Percentiles rank a stretch among this genome's conserved stretches.
Conservation (phyloP, 2,113 vertebrate species). For the Podarcis raffonei region DNA sequence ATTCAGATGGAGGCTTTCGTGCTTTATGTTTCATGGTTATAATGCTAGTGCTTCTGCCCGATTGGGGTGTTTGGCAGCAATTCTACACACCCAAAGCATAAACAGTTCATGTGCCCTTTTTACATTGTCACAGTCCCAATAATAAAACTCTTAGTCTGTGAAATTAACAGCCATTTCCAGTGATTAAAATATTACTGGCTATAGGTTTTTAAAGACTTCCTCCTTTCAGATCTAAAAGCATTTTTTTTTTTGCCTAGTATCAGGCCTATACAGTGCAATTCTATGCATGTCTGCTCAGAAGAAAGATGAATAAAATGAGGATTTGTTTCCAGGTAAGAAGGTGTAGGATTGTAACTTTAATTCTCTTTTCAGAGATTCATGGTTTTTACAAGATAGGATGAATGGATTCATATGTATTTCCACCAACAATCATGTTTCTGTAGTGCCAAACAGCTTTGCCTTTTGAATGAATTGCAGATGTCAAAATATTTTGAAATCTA, state of each 20-base stretch:
- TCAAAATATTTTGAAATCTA: slow-evolving; percentile 31
- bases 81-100: too few species aligned
- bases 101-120: not conserved
- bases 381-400: not conserved
- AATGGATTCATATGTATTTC: not conserved
- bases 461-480: slow-evolving; percentile 22
- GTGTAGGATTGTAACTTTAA: not conserved
- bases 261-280: not conserved
- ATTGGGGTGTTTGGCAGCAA: too few species aligned
- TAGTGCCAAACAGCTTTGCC: not conserved
- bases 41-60: too few species aligned
- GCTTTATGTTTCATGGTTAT: too few species aligned
- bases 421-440: not conserved
- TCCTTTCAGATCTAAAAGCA: not conserved
- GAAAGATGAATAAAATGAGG: not conserved
- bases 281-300: not conserved
- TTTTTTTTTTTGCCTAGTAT: not conserved
- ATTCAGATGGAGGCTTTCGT: too few species aligned
- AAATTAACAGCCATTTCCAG: not conserved
- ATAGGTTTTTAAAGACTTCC: not conserved
- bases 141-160: not conserved
- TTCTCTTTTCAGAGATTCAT: not conserved
- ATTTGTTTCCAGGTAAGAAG: not conserved
- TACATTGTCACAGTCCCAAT: not conserved
- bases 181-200: not conserved